Evolutionary conservation across 2,797 vertebrate species (phyloP).

Genomic region (Chaunax sp.): DNA sequence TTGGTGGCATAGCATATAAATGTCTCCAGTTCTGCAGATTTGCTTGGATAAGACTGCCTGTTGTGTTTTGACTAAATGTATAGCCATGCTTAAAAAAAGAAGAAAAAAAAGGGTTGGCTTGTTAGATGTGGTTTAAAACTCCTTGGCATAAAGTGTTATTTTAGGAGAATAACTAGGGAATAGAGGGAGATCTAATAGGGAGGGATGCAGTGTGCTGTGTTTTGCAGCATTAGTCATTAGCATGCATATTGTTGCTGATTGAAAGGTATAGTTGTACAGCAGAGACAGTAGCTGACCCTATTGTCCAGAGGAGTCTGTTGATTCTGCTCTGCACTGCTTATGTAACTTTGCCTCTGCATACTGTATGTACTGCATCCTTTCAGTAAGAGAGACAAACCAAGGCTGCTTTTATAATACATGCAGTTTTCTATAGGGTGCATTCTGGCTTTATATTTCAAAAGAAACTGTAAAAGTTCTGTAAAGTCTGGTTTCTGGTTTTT

Average conservation of each 20-base stretch:
- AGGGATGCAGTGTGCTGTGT: conserved; percentile 39
- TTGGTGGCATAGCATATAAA: no score
- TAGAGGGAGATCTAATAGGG: conserved; percentile 17
- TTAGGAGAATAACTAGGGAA: conserved; percentile 8
- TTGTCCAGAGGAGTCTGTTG: conserved; percentile 38
- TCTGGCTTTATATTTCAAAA: conserved; percentile 2
- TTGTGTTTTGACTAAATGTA: not conserved
- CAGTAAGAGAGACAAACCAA: conserved; percentile 7
- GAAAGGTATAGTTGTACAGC: not conserved
- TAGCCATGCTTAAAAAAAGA: not conserved
- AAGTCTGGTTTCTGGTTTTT: conserved; percentile 45
- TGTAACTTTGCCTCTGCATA: conserved; percentile 7
- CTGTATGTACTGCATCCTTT: conserved; percentile 4
- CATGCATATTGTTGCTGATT: not conserved
- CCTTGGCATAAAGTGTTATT: conserved; percentile 15
- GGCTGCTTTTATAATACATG: not conserved
- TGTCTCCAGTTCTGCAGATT: no score
- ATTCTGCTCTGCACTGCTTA: conserved; percentile 41
- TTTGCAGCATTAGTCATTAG: conserved; percentile 35
- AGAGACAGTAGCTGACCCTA: not conserved
- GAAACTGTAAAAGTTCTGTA: not conserved
- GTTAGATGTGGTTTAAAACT: conserved; percentile 8
- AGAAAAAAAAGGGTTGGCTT: no score
- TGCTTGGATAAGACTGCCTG: not conserved
- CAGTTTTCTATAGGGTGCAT: conserved; percentile 8